These are phyloP conservation scores for Torymus texanus DNA, from an alignment of 2,888 invertebrate species.

Conservation along the genomic window DNA sequence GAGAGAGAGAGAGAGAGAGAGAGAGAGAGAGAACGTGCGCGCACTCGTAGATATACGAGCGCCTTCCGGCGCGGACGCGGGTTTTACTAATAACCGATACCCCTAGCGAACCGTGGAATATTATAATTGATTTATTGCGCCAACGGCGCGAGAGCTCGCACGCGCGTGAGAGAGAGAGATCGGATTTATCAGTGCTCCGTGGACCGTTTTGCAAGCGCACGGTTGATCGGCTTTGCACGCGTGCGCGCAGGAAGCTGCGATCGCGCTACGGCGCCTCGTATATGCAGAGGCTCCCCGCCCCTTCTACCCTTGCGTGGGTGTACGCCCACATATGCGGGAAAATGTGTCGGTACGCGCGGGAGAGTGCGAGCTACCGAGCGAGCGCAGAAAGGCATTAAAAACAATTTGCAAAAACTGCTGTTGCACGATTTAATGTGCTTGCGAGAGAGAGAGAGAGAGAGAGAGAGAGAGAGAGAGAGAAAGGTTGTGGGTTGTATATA, in stretches of 20 bases:
- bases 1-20: conserved; percentile 68
- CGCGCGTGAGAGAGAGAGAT: conserved; percentile 27
- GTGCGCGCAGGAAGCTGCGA: too few relatives aligned
- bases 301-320: too few relatives aligned
- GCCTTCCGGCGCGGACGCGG: conserved; percentile 72
- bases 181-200: conserved; percentile 72
- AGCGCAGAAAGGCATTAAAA: neutral
- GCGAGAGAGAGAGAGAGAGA: neutral
- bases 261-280: too few relatives aligned
- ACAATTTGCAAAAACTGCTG: conserved; percentile 12
- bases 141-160: conserved; percentile 58
- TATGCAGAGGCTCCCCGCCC: too few relatives aligned
- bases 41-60: conserved; percentile 70
- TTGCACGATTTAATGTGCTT: neutral
- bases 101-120: conserved; percentile 75
- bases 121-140: conserved; percentile 75
- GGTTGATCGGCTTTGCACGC: conserved; percentile 58
- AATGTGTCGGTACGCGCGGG: too few relatives aligned
- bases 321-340: too few relatives aligned
- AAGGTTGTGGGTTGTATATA: too few relatives aligned
- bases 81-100: conserved; percentile 75
- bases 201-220: conserved; percentile 62
- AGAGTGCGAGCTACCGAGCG: too few relatives aligned
- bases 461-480: neutral
- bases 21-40: conserved; percentile 59